phyloP scores from a whole-genome alignment of 1,140 invertebrate genomes.

The Hyles vespertilio region DNA sequence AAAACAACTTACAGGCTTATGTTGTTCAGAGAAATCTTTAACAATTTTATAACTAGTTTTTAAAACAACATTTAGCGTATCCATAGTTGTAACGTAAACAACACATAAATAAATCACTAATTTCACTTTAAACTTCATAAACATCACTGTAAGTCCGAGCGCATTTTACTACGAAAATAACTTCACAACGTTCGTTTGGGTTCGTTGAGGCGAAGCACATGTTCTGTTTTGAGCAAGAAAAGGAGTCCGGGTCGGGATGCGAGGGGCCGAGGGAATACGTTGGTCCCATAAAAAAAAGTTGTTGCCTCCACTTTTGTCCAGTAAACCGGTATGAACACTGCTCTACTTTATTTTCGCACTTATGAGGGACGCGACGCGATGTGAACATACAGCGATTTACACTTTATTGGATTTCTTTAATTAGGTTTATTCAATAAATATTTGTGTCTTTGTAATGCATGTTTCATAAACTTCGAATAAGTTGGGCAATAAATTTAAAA shows the following conservation, averaged over 20 bases:
- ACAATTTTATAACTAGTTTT: constrained; percentile 67
- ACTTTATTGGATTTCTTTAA: no score
- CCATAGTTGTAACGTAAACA: constrained; percentile 32
- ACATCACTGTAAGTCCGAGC: not conserved
- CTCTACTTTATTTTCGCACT: constrained; percentile 41
- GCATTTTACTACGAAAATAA: constrained; percentile 9
- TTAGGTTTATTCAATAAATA: no score
- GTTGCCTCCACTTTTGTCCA: constrained; percentile 49
- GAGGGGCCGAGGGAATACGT: constrained; percentile 64
- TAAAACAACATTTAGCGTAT: constrained; percentile 58
- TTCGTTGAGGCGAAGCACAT: constrained; percentile 33
- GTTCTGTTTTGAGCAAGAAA: constrained; percentile 53
- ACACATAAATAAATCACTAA: constrained; percentile 1
- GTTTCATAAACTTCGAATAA: no score
- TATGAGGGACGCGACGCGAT: no score
- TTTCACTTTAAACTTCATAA: constrained; percentile 5
- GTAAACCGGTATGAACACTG: constrained; percentile 35
- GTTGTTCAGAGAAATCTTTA: constrained; percentile 60
- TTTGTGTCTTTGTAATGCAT: no score
- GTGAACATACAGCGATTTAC: no score
- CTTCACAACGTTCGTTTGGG: constrained; percentile 9
- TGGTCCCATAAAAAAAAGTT: constrained; percentile 54
- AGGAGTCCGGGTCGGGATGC: constrained; percentile 55
- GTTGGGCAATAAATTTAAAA: no score
- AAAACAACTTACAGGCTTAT: constrained; percentile 53